Base-by-base conservation (phyloP, 2,888 invertebrate genomes). In the Chalcosyrphus nemorum region DNA sequence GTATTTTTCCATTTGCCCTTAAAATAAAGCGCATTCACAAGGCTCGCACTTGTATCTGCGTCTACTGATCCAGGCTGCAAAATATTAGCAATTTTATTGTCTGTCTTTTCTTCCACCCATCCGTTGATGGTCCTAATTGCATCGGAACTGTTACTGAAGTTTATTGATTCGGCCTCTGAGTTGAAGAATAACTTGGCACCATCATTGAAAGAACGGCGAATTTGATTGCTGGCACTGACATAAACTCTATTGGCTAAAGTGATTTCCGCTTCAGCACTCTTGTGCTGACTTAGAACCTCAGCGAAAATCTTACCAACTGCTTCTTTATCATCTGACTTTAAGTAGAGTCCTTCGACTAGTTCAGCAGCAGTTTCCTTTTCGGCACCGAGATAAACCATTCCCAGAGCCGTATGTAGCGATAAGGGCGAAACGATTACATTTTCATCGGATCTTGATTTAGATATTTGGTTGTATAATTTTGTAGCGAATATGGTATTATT, bases 21-120 rank as follows among this genome's bases (percentile, higher is more conserved):
- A 92, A 97, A 97, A 89, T 96, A 96, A 19, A 97, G 93, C 2
- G 96, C 96, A 89, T 96, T 97, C 0, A 96, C 93, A 5, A 97
- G 93, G 6, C 96, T 94, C 81, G 96, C 45, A 3, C 4, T 57
- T 47, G n/a, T 2, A 71, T 56, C 0, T 61, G 7, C 32, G 88
- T 92, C 88, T 0, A 97, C 89, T 87, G 93, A 92, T 86, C 92
- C 94, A 1, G 93, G 13, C 1, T 93, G 89, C 57, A 99, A 91
- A 1, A 99, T 92, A 87, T 97, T 93, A 87, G 94, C 94, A 72
- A 99, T 93, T 90, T 95, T 96, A 5, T 95, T 91, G 65, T 96
- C 94, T 0, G 98, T 99, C 88, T 96, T 93, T 4, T 93, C 90
- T 88, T 95, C 94, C 45, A 95, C 96, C 96, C 97, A 98, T 35